Conservation (phyloP, 2,797 vertebrate species). For the Leptodactylus fallax region DNA sequence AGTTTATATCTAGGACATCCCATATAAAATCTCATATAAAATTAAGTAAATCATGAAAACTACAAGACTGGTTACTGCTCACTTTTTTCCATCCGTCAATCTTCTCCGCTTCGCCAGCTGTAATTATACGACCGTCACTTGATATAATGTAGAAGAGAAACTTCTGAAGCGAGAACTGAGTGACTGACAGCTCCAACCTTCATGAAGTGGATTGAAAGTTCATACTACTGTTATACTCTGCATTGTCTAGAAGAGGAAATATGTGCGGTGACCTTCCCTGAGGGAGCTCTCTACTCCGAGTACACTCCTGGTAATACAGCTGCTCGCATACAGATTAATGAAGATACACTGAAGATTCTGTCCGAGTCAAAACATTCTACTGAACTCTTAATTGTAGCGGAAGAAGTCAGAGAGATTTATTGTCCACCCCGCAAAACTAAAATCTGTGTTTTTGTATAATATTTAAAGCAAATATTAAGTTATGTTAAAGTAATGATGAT, state of each 20-base stretch:
- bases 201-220: conserved; percentile 10
- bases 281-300: conserved; percentile 3
- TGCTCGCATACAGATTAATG: conserved; percentile 49
- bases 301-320: conserved; percentile 24
- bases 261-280: conserved; percentile 35
- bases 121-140: neutral
- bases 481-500: conserved; percentile 27
- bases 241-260: conserved; percentile 48
- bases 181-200: conserved; percentile 16
- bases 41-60: neutral
- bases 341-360: conserved; percentile 40
- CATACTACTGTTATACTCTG: neutral
- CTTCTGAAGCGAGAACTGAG: neutral
- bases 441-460: conserved; percentile 7
- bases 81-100: neutral
- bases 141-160: conserved; percentile 5
- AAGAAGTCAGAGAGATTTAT: neutral
- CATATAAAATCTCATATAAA: neutral
- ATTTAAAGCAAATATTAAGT: conserved; percentile 20
- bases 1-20: too few relatives aligned
- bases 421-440: neutral
- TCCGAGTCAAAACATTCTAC: conserved; percentile 41
- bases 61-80: neutral
- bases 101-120: neutral
- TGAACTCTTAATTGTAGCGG: conserved; percentile 45